Evolutionary conservation across 2,113 vertebrate species (phyloP).

Genomic region (Leptobrachium leishanense): DNA sequence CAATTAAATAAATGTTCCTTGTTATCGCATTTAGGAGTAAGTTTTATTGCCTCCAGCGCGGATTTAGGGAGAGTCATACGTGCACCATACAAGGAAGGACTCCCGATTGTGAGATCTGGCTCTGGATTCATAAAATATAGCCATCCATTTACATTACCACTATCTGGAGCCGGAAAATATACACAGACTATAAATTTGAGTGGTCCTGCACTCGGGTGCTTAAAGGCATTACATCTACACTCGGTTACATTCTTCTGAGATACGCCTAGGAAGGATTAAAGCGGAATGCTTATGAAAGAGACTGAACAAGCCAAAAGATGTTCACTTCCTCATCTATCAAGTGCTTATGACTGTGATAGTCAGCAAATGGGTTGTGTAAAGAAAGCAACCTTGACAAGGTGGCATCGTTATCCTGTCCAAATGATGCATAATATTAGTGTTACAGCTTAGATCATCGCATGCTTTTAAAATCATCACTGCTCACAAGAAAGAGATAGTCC

Average conservation of each 20-base stretch:
- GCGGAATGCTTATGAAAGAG: slow-evolving; percentile 53
- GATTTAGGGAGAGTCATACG: slow-evolving; percentile 60
- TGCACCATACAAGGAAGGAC: slow-evolving; percentile 73
- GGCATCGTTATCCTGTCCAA: slow-evolving; percentile 60
- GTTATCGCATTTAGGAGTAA: slow-evolving; percentile 62
- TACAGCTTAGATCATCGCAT: slow-evolving; percentile 58
- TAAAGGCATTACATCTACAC: slow-evolving; percentile 54
- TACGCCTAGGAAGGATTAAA: slow-evolving; percentile 53
- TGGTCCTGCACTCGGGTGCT: slow-evolving; percentile 60
- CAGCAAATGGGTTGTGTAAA: slow-evolving; percentile 59
- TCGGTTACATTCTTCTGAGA: slow-evolving; percentile 61
- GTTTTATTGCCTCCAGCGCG: slow-evolving; percentile 60
- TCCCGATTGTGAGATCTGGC: slow-evolving; percentile 60
- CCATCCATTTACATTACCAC: slow-evolving; percentile 70
- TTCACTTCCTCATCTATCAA: slow-evolving; percentile 62
- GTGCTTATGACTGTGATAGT: slow-evolving; percentile 60
- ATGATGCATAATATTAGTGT: slow-evolving; percentile 61
- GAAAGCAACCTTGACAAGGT: slow-evolving; percentile 57
- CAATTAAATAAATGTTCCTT: slow-evolving; percentile 64
- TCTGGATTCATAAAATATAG: slow-evolving; percentile 71
- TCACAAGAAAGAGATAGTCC: slow-evolving; percentile 41
- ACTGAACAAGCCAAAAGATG: slow-evolving; percentile 53
- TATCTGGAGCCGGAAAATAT: slow-evolving; percentile 88
- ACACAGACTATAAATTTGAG: slow-evolving; percentile 88
- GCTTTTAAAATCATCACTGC: slow-evolving; percentile 68